A percentile compares a stretch with the other conserved stretches of the same genome.
Conservation (phyloP, 2,797 vertebrate genomes). For the Australoheros facetus region DNA sequence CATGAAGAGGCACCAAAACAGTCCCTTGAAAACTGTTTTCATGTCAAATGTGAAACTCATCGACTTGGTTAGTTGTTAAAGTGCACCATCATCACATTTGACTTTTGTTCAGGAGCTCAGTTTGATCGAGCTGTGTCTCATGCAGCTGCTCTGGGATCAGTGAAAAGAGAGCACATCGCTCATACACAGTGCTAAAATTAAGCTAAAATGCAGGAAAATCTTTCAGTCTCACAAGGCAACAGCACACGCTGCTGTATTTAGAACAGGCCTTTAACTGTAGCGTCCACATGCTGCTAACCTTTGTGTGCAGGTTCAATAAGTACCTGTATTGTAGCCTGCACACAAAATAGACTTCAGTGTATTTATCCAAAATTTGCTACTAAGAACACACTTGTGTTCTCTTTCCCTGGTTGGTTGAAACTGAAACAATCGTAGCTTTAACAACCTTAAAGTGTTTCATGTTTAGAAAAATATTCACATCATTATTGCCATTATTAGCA, state of each 20-base stretch:
- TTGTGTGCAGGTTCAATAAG: not conserved
- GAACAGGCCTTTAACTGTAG: not conserved
- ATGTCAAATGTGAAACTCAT: not conserved
- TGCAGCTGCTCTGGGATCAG: not conserved
- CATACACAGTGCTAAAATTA: not conserved
- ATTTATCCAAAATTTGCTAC: not conserved
- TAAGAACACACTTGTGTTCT: not conserved
- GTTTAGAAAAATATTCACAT: slow-evolving; percentile 7
- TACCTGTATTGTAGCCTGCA: not conserved
- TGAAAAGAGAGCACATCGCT: not conserved
- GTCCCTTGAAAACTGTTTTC: no score
- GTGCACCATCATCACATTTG: not conserved
- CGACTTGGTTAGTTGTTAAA: not conserved
- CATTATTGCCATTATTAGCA: not conserved
- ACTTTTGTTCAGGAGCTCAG: not conserved
- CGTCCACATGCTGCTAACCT: not conserved
- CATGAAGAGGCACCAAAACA: not conserved
- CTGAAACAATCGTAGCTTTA: not conserved
- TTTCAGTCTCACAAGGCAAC: not conserved
- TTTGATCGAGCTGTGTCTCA: not conserved
- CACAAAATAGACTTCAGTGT: not conserved
- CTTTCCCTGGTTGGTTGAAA: not conserved
- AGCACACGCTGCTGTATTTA: not conserved
- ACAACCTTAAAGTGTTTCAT: not conserved
- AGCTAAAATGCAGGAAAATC: not conserved